Evolutionary conservation across 2,113 vertebrate species (phyloP).

Genomic region (Megaceryle torquata): DNA sequence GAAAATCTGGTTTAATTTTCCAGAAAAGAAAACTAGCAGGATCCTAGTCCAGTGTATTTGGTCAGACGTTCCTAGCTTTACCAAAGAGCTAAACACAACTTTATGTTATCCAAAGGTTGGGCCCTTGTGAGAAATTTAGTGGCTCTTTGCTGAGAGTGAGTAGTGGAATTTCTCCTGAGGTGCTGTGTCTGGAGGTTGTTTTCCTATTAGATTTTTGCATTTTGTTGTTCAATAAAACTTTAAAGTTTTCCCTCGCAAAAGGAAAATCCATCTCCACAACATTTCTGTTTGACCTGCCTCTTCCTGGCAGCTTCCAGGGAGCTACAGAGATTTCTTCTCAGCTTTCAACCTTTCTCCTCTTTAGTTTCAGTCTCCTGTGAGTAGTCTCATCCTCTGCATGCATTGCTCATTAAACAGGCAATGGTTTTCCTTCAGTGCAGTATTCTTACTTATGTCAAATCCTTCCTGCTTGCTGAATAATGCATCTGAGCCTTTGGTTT

Average conservation of each 20-base stretch:
- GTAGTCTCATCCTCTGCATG: neutral
- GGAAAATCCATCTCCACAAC: neutral
- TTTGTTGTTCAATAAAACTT: neutral
- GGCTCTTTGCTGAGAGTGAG: neutral
- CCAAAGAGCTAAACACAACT: neutral
- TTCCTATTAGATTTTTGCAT: neutral
- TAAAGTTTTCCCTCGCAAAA: neutral
- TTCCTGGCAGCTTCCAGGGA: neutral
- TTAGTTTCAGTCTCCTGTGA: neutral
- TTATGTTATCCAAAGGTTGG: neutral
- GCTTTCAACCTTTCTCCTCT: neutral
- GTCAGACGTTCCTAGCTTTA: neutral
- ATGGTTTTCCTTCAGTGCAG: neutral
- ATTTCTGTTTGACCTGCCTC: neutral
- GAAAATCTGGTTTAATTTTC: neutral
- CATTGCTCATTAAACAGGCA: neutral
- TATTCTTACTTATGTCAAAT: neutral
- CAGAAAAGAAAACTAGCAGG: neutral
- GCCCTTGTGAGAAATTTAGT: neutral
- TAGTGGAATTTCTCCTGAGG: neutral
- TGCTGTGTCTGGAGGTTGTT: neutral
- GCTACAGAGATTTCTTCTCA: neutral
- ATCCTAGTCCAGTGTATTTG: neutral
- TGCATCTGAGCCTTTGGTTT: neutral
- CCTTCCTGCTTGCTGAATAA: neutral